Conservation (phyloP, 2,888 invertebrate genomes). For the Abrostola tripartita region DNA sequence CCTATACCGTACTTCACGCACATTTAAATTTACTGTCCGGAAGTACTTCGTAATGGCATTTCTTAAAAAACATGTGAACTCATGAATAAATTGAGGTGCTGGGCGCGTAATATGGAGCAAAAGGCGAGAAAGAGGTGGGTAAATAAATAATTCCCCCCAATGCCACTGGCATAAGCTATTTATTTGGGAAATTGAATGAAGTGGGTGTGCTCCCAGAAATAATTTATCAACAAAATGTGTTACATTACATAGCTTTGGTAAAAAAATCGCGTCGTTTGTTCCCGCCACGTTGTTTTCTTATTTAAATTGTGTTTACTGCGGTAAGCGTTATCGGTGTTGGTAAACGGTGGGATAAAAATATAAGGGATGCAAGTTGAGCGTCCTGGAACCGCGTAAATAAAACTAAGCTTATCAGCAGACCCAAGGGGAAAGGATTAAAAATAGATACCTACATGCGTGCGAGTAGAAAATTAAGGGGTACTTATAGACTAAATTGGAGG, state of each 20-base stretch:
- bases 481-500: too few species aligned
- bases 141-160: constrained; percentile 63
- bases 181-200: constrained; percentile 71
- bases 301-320: constrained; percentile 38
- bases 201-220: constrained; percentile 64
- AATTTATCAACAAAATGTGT: constrained; percentile 73
- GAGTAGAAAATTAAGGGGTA: too few species aligned
- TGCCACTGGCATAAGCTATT: constrained; percentile 67
- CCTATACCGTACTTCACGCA: neutral
- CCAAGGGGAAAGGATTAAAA: too few species aligned
- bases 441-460: too few species aligned
- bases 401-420: too few species aligned
- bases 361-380: too few species aligned
- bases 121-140: constrained; percentile 58
- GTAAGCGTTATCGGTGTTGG: constrained; percentile 1
- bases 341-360: too few species aligned
- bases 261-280: constrained; percentile 66
- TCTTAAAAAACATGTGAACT: constrained; percentile 56
- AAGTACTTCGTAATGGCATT: constrained; percentile 47
- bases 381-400: too few species aligned
- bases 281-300: constrained; percentile 51
- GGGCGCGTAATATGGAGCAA: constrained; percentile 54
- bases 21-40: constrained; percentile 3
- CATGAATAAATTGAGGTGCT: constrained; percentile 64
- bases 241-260: constrained; percentile 64